Base-by-base conservation (phyloP, 2,797 vertebrate genomes). In the Pagetopsis macropterus region DNA sequence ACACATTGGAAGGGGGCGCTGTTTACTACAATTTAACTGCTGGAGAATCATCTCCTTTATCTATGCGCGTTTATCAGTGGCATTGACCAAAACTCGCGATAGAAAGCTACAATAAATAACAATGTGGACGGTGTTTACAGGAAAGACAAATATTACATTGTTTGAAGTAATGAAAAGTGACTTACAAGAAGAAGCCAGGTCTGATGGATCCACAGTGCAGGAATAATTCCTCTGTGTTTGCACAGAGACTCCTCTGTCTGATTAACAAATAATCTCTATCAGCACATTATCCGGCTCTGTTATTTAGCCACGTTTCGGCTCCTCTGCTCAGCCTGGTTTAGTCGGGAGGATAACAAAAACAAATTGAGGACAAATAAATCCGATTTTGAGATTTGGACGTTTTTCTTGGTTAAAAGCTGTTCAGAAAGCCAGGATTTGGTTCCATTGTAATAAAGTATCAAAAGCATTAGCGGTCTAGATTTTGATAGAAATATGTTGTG, bases 1-100 rank as follows among this genome's bases (percentile, higher is more conserved):
- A 19, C 27, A 7, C 19, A 11, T 8, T 19, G 70, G 13, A n/a
- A 21, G 82, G 60, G 58, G 84, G 89, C 88, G 87, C 90, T 90
- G 86, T 91, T 86, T 33, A 73, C 89, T 72, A 1, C 49, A 73
- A 62, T 1, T 76, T 80, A 1, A 48, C 15, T 0, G 40, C 49
- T 23, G 46, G 3, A 37, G 46, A 68, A 46, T 70, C 61, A 17
- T 0, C 23, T 15, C 48, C 1, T 5, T 4, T 21, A 3, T n/a
- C 13, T 6, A 6, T 52, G 27, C 15, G 13, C 0, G 9, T 13
- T 4, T 0, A 9, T 48, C 8, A 48, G 16, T 15, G 37, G 21
- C 2, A 51, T 2, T 2, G 10, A 69, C 12, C 43, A n/a, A 13
- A 23, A 11, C 17, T 19, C 19, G 44, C 19, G 3, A 3, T 0